Percentiles rank a stretch among this genome's conserved stretches.
These are phyloP conservation scores for Propithecus coquereli DNA, from an alignment of 2,113 vertebrate genomes.

Conservation along the genomic window DNA sequence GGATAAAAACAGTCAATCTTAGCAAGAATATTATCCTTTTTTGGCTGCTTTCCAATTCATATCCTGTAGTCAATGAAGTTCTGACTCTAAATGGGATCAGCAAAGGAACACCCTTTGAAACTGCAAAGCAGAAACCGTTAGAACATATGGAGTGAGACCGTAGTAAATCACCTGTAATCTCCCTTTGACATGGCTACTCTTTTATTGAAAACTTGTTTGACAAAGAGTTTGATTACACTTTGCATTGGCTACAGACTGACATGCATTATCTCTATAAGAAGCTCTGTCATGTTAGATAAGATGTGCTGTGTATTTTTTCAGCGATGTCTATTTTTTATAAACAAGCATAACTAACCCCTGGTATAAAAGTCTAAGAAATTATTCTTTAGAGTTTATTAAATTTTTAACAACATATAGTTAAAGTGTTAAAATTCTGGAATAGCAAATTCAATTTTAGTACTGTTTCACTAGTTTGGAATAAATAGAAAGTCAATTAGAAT, in stretches of 20 bases:
- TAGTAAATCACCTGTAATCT: constrained; percentile 68
- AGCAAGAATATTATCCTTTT: constrained; percentile 35
- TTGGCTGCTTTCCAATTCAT: constrained; percentile 78
- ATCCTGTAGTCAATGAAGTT: constrained; percentile 74
- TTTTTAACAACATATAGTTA: constrained; percentile 50
- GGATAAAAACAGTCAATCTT: constrained; percentile 58
- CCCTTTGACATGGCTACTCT: constrained; percentile 23
- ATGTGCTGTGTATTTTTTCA: not conserved
- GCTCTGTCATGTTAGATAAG: not conserved
- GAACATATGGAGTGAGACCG: constrained; percentile 46
- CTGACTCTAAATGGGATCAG: constrained; percentile 70
- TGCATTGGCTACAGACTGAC: not conserved
- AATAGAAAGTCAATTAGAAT: not conserved
- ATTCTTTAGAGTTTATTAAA: not conserved
- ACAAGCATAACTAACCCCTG: not conserved
- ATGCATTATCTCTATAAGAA: constrained; percentile 33
- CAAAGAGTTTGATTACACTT: constrained; percentile 56
- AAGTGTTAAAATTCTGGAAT: constrained; percentile 64
- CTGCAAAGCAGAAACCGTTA: constrained; percentile 69
- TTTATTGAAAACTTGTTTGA: constrained; percentile 62
- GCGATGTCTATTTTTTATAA: not conserved
- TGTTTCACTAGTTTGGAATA: not conserved
- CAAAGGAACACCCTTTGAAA: constrained; percentile 74
- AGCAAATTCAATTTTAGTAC: constrained; percentile 39
- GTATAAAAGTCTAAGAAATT: not conserved